Percentiles rank a stretch among this genome's conserved stretches.
phyloP scores from a whole-genome alignment of 2,797 vertebrate species.

The Phaenicophaeus curvirostris region DNA sequence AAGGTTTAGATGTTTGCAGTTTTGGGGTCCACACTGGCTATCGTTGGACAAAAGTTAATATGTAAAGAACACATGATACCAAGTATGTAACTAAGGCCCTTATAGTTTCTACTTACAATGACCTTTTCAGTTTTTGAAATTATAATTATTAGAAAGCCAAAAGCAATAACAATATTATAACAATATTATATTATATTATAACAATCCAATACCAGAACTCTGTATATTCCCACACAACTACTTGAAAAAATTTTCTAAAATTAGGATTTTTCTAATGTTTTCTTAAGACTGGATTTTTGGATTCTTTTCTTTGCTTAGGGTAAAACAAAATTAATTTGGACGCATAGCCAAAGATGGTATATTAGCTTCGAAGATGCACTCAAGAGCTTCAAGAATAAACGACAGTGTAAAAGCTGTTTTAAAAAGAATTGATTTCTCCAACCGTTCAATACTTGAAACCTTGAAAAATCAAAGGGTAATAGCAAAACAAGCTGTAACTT shows the following conservation, averaged over 20 bases:
- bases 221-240: neutral
- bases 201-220: neutral
- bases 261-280: neutral
- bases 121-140: neutral
- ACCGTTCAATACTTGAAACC: conserved; percentile 11
- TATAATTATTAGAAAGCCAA: neutral
- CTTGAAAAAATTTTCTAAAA: neutral
- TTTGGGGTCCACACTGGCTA: neutral
- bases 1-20: neutral
- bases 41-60: neutral
- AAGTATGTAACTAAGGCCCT: neutral
- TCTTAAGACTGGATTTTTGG: neutral
- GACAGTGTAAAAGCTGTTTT: neutral
- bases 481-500: conserved; percentile 35
- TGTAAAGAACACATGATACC: neutral
- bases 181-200: too few relatives aligned
- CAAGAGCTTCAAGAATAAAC: conserved; percentile 12
- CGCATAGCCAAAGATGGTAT: neutral
- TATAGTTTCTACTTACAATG: neutral
- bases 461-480: conserved; percentile 47
- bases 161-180: too few relatives aligned
- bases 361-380: neutral
- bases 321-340: neutral
- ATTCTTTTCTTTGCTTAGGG: neutral
- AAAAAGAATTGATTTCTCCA: conserved; percentile 53